A percentile compares a stretch with the other conserved stretches of the same genome.
These are phyloP conservation scores for Torymus texanus DNA, from an alignment of 2,888 invertebrate genomes.

Conservation along the genomic window DNA sequence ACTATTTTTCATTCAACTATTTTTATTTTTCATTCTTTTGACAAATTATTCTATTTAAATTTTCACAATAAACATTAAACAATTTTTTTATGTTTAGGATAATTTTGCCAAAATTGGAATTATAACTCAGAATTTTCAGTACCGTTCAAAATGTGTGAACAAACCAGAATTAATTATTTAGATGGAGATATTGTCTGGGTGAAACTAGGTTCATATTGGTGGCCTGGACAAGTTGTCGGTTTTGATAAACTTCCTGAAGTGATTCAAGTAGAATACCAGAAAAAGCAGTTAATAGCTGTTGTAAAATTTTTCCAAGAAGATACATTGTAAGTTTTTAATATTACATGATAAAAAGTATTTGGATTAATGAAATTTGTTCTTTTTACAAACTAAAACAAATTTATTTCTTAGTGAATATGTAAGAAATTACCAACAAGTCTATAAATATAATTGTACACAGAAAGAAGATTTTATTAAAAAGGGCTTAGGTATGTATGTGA, in stretches of 20 bases:
- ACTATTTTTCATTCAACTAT: no score
- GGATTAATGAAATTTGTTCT: not conserved
- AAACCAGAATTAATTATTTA: conserved; percentile 81
- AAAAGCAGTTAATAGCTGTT: conserved; percentile 85
- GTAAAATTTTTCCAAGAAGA: conserved; percentile 92
- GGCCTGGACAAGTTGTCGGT: conserved; percentile 88
- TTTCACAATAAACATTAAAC: not conserved
- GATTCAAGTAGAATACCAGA: conserved; percentile 79
- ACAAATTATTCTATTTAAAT: no score
- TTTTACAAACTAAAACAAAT: conserved; percentile 1
- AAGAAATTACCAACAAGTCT: conserved; percentile 83
- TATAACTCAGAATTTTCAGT: not conserved
- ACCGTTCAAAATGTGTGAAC: conserved; percentile 80
- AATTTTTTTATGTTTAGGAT: conserved; percentile 10
- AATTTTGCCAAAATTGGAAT: conserved; percentile 4
- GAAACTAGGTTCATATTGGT: conserved; percentile 87
- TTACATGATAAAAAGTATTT: not conserved
- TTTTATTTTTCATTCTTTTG: no score
- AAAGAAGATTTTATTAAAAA: conserved; percentile 89
- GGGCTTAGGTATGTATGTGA: conserved; percentile 83
- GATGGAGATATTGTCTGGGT: conserved; percentile 91
- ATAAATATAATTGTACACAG: conserved; percentile 85
- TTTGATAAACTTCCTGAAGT: conserved; percentile 81
- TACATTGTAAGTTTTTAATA: conserved; percentile 81
- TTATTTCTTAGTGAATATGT: conserved; percentile 86